Conservation (phyloP, 2,113 vertebrate genomes). For the Chloebia gouldiae region DNA sequence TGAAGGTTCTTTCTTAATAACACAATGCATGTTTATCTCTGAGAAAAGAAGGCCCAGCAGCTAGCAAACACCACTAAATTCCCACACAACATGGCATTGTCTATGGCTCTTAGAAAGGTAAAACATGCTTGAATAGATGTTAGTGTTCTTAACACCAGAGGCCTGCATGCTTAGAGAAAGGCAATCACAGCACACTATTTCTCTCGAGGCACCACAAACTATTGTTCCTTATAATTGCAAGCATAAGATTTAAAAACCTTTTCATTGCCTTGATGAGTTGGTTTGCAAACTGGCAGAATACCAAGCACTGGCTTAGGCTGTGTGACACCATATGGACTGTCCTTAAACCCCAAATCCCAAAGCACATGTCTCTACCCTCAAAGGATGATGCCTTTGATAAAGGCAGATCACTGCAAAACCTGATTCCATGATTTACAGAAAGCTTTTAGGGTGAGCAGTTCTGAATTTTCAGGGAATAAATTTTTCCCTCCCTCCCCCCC, state of each 20-base stretch:
- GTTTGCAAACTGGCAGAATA: background rate
- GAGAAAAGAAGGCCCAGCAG: background rate
- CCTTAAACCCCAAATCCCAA: background rate
- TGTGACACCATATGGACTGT: background rate
- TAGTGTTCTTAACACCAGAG: background rate
- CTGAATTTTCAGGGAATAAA: background rate
- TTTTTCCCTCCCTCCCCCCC: background rate
- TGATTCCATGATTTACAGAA: background rate
- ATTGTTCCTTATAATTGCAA: background rate
- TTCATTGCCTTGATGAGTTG: background rate
- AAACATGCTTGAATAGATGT: background rate
- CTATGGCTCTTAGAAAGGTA: background rate
- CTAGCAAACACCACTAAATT: background rate
- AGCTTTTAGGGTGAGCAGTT: background rate
- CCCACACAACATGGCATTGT: background rate
- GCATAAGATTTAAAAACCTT: background rate
- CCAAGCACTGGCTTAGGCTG: background rate
- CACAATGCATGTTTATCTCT: background rate
- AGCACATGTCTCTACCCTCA: background rate
- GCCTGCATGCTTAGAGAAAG: background rate
- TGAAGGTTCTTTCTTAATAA: conserved; percentile 10
- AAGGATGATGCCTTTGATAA: background rate
- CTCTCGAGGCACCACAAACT: background rate
- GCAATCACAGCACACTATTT: background rate
- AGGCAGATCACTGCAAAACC: background rate